These are phyloP conservation scores for Athripsodes cinereus DNA, from an alignment of 2,888 invertebrate genomes.

Conservation along the genomic window DNA sequence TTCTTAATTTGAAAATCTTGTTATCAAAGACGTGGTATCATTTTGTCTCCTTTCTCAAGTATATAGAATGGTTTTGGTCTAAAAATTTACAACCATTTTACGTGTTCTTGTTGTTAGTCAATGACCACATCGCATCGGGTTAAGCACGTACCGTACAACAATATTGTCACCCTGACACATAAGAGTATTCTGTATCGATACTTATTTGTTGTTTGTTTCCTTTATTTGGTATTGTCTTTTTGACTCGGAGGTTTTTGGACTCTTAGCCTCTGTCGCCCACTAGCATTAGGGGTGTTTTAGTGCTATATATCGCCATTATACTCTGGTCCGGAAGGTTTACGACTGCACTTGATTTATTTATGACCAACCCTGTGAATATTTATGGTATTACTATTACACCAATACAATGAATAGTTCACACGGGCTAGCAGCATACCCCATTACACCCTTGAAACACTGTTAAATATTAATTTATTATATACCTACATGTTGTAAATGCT, in stretches of 20 bases:
- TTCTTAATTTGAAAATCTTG: constrained; percentile 4
- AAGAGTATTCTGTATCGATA: too few relatives aligned
- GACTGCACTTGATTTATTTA: constrained; percentile 3
- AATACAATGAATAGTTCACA: background rate
- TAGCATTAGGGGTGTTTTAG: too few relatives aligned
- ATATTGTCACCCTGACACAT: too few relatives aligned
- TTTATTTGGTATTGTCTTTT: background rate
- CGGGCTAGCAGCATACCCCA: background rate
- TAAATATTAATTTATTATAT: too few relatives aligned
- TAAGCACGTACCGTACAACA: too few relatives aligned
- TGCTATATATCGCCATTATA: too few relatives aligned
- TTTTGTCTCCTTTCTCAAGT: background rate
- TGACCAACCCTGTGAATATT: constrained; percentile 2
- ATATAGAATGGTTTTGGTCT: background rate
- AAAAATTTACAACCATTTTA: constrained; percentile 2
- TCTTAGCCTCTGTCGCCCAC: too few relatives aligned
- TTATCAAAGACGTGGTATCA: background rate
- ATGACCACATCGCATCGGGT: too few relatives aligned
- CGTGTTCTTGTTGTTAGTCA: too few relatives aligned
- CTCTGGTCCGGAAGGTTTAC: background rate
- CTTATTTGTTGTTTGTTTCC: background rate
- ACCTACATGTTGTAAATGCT: too few relatives aligned
- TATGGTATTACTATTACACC: background rate
- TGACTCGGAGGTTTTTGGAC: background rate
- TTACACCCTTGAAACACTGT: too few relatives aligned